Base-by-base conservation (phyloP, 1,140 invertebrate species). In the Mercenaria mercenaria region DNA sequence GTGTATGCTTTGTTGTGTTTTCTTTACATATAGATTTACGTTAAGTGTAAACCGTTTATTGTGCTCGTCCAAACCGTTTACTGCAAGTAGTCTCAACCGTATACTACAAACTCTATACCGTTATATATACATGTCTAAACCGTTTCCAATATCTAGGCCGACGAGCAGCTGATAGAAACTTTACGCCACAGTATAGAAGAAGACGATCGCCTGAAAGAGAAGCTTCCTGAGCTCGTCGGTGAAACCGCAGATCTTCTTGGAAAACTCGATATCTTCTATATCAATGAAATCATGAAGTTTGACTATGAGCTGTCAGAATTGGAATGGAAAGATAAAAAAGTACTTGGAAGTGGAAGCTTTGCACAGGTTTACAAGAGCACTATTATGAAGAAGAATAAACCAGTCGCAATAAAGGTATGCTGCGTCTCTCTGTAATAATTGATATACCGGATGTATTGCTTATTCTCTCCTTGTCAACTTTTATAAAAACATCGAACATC, bases 341-440 rank as follows among this genome's bases (percentile, higher is more conserved):
- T 11, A 15, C 79, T 89, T 0, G 76, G 87, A 26, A 52, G 13
- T 18, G 87, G 87, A 47, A 56, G 29, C 23, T 89, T 74, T 52
- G 87, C 87, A 0, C 43, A 82, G 23, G 87, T 89, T 1, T 82
- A 80, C 29, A 15, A 20, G 32, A 37, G 59, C 41, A 50, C 47
- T 3, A 8, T 81, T 26, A 69, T 47, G 64, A 82, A 26, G 34
- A 82, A 81, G 32, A 23, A 47, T 34, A 41, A 47, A 74, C 87
- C 79, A 56, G 87, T 89, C 10, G 87, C 87, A 13, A 29, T 89
- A n/a, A 89, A 89, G 79, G 87, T 82, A 79, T 76, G n/a, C n/a
- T n/a, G n/a, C n/a, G n/a, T n/a, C n/a, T n/a, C n/a, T n/a, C 11
- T 67, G 23, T 67, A 11, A 67, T 67, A 26, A 11, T n/a, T 26